Base-by-base conservation (phyloP, 2,113 vertebrate species). In the Tauraco erythrolophus region DNA sequence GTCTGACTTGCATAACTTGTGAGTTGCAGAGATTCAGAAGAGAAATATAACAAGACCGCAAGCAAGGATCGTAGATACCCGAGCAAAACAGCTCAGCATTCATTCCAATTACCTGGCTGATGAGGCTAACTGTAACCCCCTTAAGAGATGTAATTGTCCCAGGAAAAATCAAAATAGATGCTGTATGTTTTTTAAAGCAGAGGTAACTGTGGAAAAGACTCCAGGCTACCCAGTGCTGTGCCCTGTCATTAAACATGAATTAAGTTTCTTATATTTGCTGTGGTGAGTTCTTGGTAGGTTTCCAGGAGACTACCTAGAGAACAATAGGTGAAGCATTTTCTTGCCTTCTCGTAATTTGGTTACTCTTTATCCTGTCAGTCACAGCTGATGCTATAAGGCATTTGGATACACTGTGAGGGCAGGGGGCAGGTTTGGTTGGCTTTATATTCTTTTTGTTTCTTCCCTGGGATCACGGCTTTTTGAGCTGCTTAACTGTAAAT, bases 321-420 rank as follows among this genome's bases (percentile, higher is more conserved):
- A 33, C 33, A 54, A 46, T 3, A 88, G 39, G 14, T 28, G 25
- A 28, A 72, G 25, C 35, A 4, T 88, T 84, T 84, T 43, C 66
- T 24, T 77, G 60, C 50, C 57, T 60, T 10, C n/a, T 88, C 86
- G 50, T 84, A 79, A 13, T 76, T 14, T 35, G 37, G 85, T 82
- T 65, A 31, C 79, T 75, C 76, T 95, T 93, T 61, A 14, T 76
- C 72, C 51, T 24, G 91, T 84, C 94, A 77, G 62, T 83, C 93
- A 66, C 96, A 97, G 96, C 97, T 97, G 97, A 86, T 85, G 48
- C 41, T 56, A 8, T 1, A 5, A 28, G 25, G 53, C 70, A 22
- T 71, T 78, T 31, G 39, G 48, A 33, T 28, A 19, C 27, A 11
- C 39, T 28, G 28, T 2, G 17, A 10, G 9, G 35, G 6, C 1